Evolutionary conservation across 2,888 invertebrate species (phyloP).

Genomic region (Plagodis pulveraria): DNA sequence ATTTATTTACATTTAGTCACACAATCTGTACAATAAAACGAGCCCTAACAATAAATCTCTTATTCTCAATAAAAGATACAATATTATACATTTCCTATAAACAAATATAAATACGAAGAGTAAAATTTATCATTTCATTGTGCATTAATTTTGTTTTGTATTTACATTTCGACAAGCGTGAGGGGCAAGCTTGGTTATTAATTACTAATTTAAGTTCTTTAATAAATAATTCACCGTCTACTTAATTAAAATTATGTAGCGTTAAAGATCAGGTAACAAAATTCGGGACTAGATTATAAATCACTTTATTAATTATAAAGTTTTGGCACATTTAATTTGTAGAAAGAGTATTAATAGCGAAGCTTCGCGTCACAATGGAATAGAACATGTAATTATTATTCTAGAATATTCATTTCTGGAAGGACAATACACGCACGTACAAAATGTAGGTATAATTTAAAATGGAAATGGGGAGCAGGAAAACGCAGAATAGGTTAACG

Average conservation of each 20-base stretch:
- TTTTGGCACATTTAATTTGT: slow-evolving; percentile 67
- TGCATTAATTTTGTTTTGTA: slow-evolving; percentile 68
- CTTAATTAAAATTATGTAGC: slow-evolving; percentile 36
- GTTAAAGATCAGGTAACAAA: slow-evolving; percentile 37
- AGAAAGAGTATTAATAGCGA: slow-evolving; percentile 51
- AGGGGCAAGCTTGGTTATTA: slow-evolving; percentile 71
- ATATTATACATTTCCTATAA: slow-evolving; percentile 66
- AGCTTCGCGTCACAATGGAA: slow-evolving; percentile 58
- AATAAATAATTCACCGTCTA: slow-evolving; percentile 37
- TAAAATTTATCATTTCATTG: slow-evolving; percentile 55
- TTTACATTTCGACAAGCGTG: slow-evolving; percentile 80
- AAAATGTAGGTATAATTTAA: slow-evolving; percentile 52
- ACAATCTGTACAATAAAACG: slow-evolving; percentile 75
- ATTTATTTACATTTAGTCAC: slow-evolving; percentile 65
- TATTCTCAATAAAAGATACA: slow-evolving; percentile 77
- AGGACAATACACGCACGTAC: slow-evolving; percentile 53
- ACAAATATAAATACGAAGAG: slow-evolving; percentile 63
- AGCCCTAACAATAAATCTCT: slow-evolving; percentile 68
- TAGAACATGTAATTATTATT: slow-evolving; percentile 49
- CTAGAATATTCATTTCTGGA: slow-evolving; percentile 50
- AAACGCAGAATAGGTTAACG: slow-evolving; percentile 52
- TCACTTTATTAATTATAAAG: slow-evolving; percentile 35
- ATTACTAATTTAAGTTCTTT: slow-evolving; percentile 28
- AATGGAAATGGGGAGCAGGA: slow-evolving; percentile 55
- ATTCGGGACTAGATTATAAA: slow-evolving; percentile 30